A percentile compares a stretch with the other conserved stretches of the same genome.
These are phyloP conservation scores for Zaprionus inermis DNA, from an alignment of 1,140 invertebrate genomes.

Conservation along the genomic window DNA sequence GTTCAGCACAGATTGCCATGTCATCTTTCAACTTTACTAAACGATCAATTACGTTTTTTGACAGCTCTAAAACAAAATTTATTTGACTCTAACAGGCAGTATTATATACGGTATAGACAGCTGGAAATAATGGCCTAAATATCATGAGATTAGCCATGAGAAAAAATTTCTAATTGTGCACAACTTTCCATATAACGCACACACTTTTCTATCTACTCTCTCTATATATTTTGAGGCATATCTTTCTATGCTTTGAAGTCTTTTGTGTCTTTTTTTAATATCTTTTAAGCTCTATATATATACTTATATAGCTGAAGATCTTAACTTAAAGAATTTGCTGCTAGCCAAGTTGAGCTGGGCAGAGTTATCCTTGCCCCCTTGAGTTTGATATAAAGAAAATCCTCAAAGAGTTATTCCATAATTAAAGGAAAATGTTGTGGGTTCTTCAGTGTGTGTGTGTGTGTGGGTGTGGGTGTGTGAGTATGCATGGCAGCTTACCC, in stretches of 20 bases:
- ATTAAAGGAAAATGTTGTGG: constrained; percentile 16
- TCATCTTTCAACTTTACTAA: not conserved
- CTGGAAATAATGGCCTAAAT: no score
- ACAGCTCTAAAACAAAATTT: not conserved
- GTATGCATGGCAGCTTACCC: not conserved
- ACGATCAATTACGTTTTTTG: not conserved
- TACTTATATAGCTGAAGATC: not conserved
- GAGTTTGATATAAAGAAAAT: not conserved
- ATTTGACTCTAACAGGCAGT: rapidly evolving
- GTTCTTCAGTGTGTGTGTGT: not conserved
- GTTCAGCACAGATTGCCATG: not conserved
- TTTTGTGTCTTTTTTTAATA: no score
- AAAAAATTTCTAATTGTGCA: no score
- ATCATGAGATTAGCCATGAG: no score
- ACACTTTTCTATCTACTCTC: no score
- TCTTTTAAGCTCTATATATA: no score
- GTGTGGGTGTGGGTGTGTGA: constrained; percentile 3
- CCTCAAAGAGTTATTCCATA: constrained; percentile 9
- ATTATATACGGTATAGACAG: no score
- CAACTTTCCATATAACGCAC: no score
- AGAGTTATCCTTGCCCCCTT: not conserved
- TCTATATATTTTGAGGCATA: no score
- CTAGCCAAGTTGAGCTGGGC: not conserved
- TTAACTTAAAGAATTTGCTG: not conserved
- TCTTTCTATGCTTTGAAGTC: no score